phyloP scores from a whole-genome alignment of 2,888 invertebrate genomes.

The Rhagophthalmus giganteus region DNA sequence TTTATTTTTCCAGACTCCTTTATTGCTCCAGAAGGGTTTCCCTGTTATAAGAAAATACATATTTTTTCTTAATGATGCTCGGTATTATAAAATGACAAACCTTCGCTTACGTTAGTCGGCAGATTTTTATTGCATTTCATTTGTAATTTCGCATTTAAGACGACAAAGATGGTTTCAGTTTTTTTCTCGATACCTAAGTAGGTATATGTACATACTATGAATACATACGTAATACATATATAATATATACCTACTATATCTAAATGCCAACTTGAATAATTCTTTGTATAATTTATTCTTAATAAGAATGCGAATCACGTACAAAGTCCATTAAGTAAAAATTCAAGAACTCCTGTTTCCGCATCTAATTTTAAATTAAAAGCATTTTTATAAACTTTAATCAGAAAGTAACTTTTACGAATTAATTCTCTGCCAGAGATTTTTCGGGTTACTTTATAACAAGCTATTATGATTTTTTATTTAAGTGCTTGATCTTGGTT shows the following conservation, averaged over 20 bases:
- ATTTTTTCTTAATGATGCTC: slow-evolving; percentile 22
- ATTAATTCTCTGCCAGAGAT: slow-evolving; percentile 28
- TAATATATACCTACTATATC: no score
- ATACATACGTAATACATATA: no score
- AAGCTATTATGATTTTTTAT: slow-evolving; percentile 19
- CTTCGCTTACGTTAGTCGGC: slow-evolving; percentile 20
- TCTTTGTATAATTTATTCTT: slow-evolving; percentile 12
- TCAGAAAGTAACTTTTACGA: slow-evolving; percentile 32
- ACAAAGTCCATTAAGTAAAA: slow-evolving; percentile 27
- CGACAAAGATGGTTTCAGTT: slow-evolving; percentile 4
- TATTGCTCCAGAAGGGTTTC: slow-evolving; percentile 30
- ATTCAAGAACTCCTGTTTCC: slow-evolving; percentile 21
- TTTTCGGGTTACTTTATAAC: slow-evolving; percentile 18
- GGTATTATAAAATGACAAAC: slow-evolving; percentile 21
- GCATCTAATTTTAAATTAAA: slow-evolving; percentile 26
- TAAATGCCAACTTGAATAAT: slow-evolving; percentile 10
- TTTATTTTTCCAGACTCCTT: slow-evolving; percentile 41
- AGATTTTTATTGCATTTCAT: slow-evolving; percentile 8
- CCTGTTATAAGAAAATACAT: slow-evolving; percentile 28
- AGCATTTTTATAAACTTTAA: slow-evolving; percentile 32
- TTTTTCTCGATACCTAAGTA: slow-evolving; percentile 2
- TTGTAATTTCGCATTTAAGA: slow-evolving; percentile 5
- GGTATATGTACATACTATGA: no score
- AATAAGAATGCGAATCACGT: slow-evolving; percentile 21
- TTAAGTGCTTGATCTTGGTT: slow-evolving; percentile 26